Conservation (phyloP, 2,113 vertebrate genomes). For the Tilapia sparmanii region DNA sequence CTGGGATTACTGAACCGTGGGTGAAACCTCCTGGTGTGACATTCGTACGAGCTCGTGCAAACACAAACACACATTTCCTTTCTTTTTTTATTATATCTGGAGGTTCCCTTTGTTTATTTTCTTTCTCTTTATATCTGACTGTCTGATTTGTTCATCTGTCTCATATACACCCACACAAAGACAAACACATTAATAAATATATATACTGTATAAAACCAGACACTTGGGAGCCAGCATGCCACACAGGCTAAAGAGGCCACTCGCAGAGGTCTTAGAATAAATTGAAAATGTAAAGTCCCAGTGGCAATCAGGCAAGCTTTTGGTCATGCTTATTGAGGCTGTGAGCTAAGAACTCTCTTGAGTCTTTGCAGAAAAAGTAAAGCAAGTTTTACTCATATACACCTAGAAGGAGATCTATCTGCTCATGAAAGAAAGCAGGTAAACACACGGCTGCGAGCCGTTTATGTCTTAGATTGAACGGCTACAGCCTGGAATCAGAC, state of each 20-base stretch:
- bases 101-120: neutral
- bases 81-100: neutral
- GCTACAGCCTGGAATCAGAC: neutral
- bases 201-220: neutral
- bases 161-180: neutral
- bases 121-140: neutral
- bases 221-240: neutral
- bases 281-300: neutral
- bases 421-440: neutral
- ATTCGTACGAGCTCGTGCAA: neutral
- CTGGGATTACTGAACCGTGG: constrained; percentile 40
- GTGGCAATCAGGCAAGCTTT: neutral
- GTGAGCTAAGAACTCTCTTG: neutral
- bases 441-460: neutral
- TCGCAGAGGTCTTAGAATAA: neutral
- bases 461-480: neutral
- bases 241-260: neutral
- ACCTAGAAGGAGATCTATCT: neutral
- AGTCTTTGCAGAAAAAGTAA: neutral
- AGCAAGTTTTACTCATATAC: neutral
- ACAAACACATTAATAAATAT: neutral
- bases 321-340: neutral
- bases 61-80: neutral
- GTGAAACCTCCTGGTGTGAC: neutral
- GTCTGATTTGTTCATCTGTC: neutral